Evolutionary conservation across 2,888 invertebrate species (phyloP), one percentile per base, ranked within the genome.

Genomic region (Dicyrtomina minuta): DNA sequence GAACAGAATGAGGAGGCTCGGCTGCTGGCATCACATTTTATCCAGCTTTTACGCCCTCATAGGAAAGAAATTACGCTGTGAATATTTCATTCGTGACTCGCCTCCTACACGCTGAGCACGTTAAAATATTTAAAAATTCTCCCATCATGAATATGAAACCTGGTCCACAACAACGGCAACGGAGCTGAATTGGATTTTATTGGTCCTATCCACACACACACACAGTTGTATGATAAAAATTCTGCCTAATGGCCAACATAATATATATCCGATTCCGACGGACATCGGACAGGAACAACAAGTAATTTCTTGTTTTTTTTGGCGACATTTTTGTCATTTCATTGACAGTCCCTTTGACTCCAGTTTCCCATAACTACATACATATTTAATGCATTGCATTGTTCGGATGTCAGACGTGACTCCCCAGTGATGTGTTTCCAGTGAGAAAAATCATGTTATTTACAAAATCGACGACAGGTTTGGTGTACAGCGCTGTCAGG

Each of bases 21-120:
- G 39, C 39, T 39, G 13, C 26, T 56, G 39, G 58, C 58, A 39
- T 58, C 58, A 58, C 58, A 62, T 62, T 33, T 66, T 66, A 66
- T 58, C 66, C 66, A 66, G 56, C 56, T 58, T 55, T 56, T 56
- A 44, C 33, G 24, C 58, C 20, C 33, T 44, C 44, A 66, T 66
- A 66, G 66, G 26, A 46, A 66, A 66, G 65, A 66, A 66, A 66
- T 66, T 66, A 66, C 66, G 56, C 58, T 58, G 12, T 66, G 66
- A 66, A 66, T 66, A 66, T 66, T 66, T 66, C 27, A 66, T 66
- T 17, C 66, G n/a, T 24, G 56, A 55, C 66, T 53, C 55, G 66
- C 26, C 43, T 43, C 46, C 41, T 22, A 20, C 51, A 49, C 49
- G 55, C n/a, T 53, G 33, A 43, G 43, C 43, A 56, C 27, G 56